These are phyloP conservation scores for Bufo gargarizans DNA, from an alignment of 2,113 vertebrate species.

Conservation along the genomic window DNA sequence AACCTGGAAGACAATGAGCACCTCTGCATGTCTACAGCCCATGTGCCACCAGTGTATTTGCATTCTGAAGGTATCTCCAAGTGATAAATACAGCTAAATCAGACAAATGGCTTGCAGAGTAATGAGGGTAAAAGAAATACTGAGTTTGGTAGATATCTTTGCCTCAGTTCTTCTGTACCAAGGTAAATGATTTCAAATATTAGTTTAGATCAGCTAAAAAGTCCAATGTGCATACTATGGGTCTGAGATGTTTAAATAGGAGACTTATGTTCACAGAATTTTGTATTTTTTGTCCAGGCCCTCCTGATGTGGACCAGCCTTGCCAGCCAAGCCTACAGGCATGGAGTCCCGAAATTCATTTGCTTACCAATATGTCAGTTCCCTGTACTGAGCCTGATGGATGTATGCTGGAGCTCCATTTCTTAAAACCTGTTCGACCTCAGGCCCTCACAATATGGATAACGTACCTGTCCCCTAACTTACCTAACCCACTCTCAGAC, in stretches of 20 bases:
- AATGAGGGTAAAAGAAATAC: not conserved
- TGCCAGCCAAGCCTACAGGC: constrained; percentile 93
- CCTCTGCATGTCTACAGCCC: not conserved
- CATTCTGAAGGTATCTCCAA: not conserved
- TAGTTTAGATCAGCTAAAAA: not conserved
- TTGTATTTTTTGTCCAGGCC: constrained; percentile 71
- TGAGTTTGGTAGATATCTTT: not conserved
- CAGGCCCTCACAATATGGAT: constrained; percentile 88
- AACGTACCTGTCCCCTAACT: constrained; percentile 84
- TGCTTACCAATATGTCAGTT: constrained; percentile 90
- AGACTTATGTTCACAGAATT: not conserved
- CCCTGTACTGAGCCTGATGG: constrained; percentile 85
- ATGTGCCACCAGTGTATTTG: too few species aligned
- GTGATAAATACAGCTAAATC: not conserved
- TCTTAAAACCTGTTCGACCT: constrained; percentile 80
- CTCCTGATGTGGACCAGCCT: constrained; percentile 91
- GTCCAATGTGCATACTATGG: not conserved
- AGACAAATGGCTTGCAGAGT: not conserved
- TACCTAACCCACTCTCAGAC: constrained; percentile 77
- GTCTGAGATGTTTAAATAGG: not conserved
- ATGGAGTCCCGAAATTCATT: constrained; percentile 94
- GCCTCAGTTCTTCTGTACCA: not conserved
- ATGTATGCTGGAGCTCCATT: constrained; percentile 87
- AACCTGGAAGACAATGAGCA: not conserved
- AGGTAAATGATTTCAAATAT: not conserved